Evolutionary conservation across 30 jellyfish, hydroid and myxozoan species (phyloP), one percentile per base, ranked within the genome.

Genomic region (Hydractinia symbiolongicarpus): DNA sequence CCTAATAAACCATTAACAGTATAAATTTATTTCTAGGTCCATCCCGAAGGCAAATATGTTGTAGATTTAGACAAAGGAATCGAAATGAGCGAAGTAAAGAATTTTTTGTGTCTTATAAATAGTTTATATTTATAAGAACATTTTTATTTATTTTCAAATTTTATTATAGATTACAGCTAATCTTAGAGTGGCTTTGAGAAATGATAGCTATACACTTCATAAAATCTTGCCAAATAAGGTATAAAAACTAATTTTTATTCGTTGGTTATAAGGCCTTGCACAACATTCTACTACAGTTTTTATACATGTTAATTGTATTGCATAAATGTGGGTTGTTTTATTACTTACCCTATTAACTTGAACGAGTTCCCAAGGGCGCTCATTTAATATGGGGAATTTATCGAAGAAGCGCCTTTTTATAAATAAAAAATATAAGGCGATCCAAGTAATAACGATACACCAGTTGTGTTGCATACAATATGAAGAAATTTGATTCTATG

Each of bases 1-100:
- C 44, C 44, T 30, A 30, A 30, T n/a, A 30, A 30, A 30, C 2
- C 44, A 30, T 30, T 2, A 30, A 0, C 44, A 30, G 44, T 30
- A 30, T 30, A 30, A 30, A 30, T 20, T 4, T 16, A 44, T 6
- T 74, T 74, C 16, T 71, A 94, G 99, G 96, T 94, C 54, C 99
- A 94, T 55, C 99, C 99, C 53, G 99, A 94, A 69, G 99, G 99
- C 55, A 94, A 94, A 94, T 94, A 94, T 82, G 96, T 94, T 19
- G 99, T 94, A 10, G 99, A 88, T 81, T 87, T 94, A 44, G 99
- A 94, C 67, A 94, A 88, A 82, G 85, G 95, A 83, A 89, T 94
- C 55, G 97, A 94, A 50, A 94, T 94, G 95, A 52, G 84, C n/a
- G 96, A 88, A 86, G 99, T 94, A 66, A 55, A 81, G 0, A 3